A percentile compares a stretch with the other conserved stretches of the same genome.
Evolutionary conservation across 37 sponge, comb jelly and placozoan genomes (phyloP).

Genomic region (Amphimedon queenslandica): DNA sequence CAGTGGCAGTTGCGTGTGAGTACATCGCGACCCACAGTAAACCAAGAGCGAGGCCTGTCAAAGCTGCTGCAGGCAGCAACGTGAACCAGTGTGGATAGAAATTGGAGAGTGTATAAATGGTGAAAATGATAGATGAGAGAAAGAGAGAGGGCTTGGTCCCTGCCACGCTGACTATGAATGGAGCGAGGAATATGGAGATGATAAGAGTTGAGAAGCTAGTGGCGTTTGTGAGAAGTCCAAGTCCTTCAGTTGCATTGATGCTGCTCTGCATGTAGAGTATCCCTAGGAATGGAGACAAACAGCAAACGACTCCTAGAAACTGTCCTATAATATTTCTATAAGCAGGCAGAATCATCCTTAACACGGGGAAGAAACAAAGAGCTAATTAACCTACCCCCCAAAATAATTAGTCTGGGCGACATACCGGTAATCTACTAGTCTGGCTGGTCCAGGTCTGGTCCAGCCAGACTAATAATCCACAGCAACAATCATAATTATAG

Average conservation of each 20-base stretch:
- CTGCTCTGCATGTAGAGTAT: slow-evolving; percentile 57
- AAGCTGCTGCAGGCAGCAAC: slow-evolving; percentile 43
- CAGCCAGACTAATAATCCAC: too few relatives aligned
- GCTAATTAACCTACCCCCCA: too few relatives aligned
- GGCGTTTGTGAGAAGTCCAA: slow-evolving; percentile 30
- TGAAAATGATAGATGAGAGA: slow-evolving; percentile 12
- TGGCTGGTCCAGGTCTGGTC: too few relatives aligned
- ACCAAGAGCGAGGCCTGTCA: slow-evolving; percentile 43
- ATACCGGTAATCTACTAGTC: too few relatives aligned
- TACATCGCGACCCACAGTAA: slow-evolving; percentile 43
- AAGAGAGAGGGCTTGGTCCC: slow-evolving; percentile 37
- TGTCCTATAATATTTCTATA: too few relatives aligned
- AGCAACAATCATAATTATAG: too few relatives aligned
- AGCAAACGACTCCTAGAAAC: too few relatives aligned
- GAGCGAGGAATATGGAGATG: slow-evolving; percentile 20
- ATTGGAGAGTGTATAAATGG: slow-evolving; percentile 33
- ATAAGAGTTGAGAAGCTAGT: slow-evolving; percentile 27
- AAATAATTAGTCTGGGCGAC: too few relatives aligned
- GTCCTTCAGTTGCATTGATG: slow-evolving; percentile 26
- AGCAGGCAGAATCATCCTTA: too few relatives aligned
- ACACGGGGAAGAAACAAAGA: too few relatives aligned
- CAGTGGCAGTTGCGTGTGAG: slow-evolving; percentile 15
- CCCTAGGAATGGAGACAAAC: too few relatives aligned
- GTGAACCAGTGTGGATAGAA: slow-evolving; percentile 70
- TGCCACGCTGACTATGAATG: slow-evolving; percentile 18